Base-by-base conservation (phyloP, 2,888 invertebrate genomes). In the Tenthredo amoena region DNA sequence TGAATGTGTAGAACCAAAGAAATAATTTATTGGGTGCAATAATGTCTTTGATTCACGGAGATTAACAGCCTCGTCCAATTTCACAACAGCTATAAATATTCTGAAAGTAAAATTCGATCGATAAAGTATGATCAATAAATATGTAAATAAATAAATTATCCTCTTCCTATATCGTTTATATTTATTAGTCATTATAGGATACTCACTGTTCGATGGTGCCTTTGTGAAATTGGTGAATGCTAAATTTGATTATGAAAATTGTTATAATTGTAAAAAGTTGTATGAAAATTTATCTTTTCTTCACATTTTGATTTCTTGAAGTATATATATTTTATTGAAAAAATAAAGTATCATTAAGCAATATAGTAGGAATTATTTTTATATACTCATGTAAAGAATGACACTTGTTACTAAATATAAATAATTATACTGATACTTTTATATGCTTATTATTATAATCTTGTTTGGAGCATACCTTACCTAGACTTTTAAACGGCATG, bases 331-430 rank as follows among this genome's bases (percentile, higher is more conserved):
- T 88, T 89, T 89, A 86, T 89, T 84, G 85, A 87, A 86, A 85
- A 87, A 47, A 86, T 87, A 86, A 84, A 68, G 76, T 81, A 82
- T 40, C 68, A 87, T 87, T 87, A 89, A 90, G 89, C 88, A 89
- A 88, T 82, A 87, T 90, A 90, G 89, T 87, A 40, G 15, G 87
- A 88, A 89, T 89, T 91, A 91, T 91, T 90, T 91, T 91, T 91
- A 87, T 91, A 91, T 88, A 87, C 88, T 81, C 87, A 87, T 85
- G 87, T 68, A 83, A 68, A 47, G 26, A 50, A 71, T 71, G 15
- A 26, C 71, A 65, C 47, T 83, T 81, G 81, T 83, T 83, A 83
- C 47, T 83, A 65, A 68, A 68, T 81, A 81, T 62, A 81, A n/a
- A 71, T 83, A 47, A 83, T 31, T 83, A 68, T 83, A 81, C 62